Evolutionary conservation across 1,140 invertebrate species (phyloP).

Genomic region (Drosophila sp.): DNA sequence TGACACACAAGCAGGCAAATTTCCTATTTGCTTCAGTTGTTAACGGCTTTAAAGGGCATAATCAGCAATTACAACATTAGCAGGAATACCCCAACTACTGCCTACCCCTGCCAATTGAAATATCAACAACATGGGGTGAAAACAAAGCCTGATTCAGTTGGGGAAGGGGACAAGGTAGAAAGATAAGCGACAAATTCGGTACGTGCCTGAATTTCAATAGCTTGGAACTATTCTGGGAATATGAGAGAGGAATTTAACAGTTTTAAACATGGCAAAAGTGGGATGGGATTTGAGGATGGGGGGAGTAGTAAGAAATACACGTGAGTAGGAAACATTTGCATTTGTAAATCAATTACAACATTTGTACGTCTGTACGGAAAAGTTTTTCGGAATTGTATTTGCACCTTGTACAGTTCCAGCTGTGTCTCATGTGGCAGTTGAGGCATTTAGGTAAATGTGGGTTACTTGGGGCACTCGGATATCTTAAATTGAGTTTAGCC

Average conservation of each 20-base stretch:
- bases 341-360: conserved; percentile 55
- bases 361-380: conserved; percentile 23
- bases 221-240: conserved; percentile 1
- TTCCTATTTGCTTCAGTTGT: conserved; percentile 10
- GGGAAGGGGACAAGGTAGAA: neutral
- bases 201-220: conserved; percentile 60
- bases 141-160: conserved; percentile 11
- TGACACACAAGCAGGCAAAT: neutral
- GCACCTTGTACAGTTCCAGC: conserved; percentile 17
- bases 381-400: conserved; percentile 18
- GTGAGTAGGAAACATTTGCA: conserved; percentile 45
- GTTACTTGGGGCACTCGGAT: conserved; percentile 7
- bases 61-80: conserved; percentile 22
- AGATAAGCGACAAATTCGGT: conserved; percentile 31
- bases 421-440: neutral
- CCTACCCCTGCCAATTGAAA: neutral
- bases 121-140: conserved; percentile 27
- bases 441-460: too few species aligned
- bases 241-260: neutral
- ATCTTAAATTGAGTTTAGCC: conserved; percentile 24
- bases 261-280: too few species aligned
- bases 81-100: neutral
- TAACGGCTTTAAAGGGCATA: conserved; percentile 18
- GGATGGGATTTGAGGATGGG: neutral
- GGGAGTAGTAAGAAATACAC: conserved; percentile 10